Percentiles rank a stretch among this genome's conserved stretches.
These are phyloP conservation scores for Urechis unicinctus DNA, from an alignment of 2,888 invertebrate species.

Conservation along the genomic window DNA sequence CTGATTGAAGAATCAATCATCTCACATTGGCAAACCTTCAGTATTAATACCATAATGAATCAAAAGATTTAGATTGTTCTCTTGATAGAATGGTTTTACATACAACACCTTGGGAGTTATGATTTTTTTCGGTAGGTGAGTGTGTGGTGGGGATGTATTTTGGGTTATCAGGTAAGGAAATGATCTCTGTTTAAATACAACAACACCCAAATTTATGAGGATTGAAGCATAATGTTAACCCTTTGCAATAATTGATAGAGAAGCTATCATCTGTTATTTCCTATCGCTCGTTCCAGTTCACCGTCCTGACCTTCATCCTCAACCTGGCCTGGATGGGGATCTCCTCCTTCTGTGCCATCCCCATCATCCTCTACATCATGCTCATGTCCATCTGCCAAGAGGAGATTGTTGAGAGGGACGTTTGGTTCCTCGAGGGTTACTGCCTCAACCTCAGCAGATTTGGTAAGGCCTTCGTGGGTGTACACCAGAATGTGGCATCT, in stretches of 20 bases:
- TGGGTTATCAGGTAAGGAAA: too few species aligned
- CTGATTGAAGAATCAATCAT: too few species aligned
- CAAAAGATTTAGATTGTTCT: too few species aligned
- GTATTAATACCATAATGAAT: too few species aligned
- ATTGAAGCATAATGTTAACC: not conserved
- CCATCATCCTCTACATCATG: slow-evolving; percentile 39
- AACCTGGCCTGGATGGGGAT: slow-evolving; percentile 44
- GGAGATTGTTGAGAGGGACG: slow-evolving; percentile 33
- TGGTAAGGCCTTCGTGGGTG: slow-evolving; percentile 28
- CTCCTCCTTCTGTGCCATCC: slow-evolving; percentile 32
- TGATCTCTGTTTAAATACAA: too few species aligned
- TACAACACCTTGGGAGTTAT: too few species aligned
- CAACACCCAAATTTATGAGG: too few species aligned
- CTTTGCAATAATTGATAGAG: not conserved
- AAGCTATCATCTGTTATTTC: not conserved
- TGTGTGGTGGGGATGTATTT: too few species aligned
- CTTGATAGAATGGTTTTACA: too few species aligned
- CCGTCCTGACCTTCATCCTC: slow-evolving; percentile 40
- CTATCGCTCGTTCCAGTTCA: slow-evolving; percentile 31
- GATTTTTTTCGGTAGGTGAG: too few species aligned
- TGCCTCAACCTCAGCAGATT: slow-evolving; percentile 43
- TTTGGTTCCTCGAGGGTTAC: slow-evolving; percentile 26
- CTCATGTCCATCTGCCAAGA: slow-evolving; percentile 35
- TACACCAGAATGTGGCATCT: too few species aligned
- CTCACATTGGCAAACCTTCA: too few species aligned